phyloP scores from a whole-genome alignment of 2,797 vertebrate genomes.

The Alcedo atthis region DNA sequence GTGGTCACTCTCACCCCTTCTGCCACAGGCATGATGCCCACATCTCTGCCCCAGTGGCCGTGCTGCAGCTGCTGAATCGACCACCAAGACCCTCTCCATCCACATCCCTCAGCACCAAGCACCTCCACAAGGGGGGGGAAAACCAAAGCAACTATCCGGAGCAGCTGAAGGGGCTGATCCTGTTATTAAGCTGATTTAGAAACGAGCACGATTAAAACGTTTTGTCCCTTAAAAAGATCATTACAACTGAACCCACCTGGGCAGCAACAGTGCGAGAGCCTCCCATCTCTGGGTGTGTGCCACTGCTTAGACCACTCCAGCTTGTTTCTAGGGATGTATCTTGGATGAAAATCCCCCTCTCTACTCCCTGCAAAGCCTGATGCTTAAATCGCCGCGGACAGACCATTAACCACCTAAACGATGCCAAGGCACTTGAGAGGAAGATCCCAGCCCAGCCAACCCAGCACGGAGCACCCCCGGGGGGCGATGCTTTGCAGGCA shows the following conservation, averaged over 20 bases:
- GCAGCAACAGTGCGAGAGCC: not conserved
- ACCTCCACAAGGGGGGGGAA: not conserved
- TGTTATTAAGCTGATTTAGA: not conserved
- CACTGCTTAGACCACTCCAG: not conserved
- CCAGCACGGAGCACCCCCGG: not conserved
- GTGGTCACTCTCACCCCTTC: not conserved
- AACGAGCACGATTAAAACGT: not conserved
- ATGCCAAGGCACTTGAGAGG: not conserved
- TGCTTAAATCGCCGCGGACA: not conserved
- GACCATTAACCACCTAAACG: not conserved
- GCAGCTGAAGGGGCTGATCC: not conserved
- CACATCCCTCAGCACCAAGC: not conserved
- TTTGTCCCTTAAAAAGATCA: not conserved
- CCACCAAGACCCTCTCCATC: not conserved
- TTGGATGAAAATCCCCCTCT: not conserved
- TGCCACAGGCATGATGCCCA: not conserved
- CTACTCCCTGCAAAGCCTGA: not conserved
- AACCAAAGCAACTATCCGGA: not conserved
- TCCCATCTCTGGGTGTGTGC: not conserved
- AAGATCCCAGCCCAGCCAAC: not conserved
- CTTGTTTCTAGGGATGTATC: rapidly evolving
- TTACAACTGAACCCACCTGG: not conserved
- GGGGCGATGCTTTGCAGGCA: not conserved
- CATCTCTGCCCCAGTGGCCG: not conserved
- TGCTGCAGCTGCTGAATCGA: not conserved